phyloP scores from a whole-genome alignment of 2,797 vertebrate species.

The Podarcis siculus region DNA sequence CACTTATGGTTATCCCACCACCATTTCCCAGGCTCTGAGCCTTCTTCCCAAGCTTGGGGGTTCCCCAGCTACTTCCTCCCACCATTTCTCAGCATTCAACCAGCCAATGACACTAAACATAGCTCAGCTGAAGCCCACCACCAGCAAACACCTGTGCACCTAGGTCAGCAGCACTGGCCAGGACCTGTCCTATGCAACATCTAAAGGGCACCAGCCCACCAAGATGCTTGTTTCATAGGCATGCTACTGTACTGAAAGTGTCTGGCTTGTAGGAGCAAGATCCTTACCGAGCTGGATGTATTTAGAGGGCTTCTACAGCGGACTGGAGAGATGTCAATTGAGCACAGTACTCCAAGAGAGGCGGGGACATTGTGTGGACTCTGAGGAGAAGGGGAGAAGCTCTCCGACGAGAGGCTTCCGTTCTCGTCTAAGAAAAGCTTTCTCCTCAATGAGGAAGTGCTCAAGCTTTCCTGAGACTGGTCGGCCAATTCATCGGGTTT shows the following conservation, averaged over 20 bases:
- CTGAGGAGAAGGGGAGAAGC: constrained; percentile 84
- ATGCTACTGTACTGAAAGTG: neutral
- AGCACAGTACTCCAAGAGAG: constrained; percentile 74
- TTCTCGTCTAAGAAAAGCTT: constrained; percentile 96
- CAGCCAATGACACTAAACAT: neutral
- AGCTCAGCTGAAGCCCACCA: too few relatives aligned
- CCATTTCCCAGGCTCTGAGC: too few relatives aligned
- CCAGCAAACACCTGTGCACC: too few relatives aligned
- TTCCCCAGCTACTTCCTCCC: neutral
- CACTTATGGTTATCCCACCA: too few relatives aligned
- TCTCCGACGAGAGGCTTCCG: constrained; percentile 86
- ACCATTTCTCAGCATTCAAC: too few relatives aligned
- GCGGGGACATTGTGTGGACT: constrained; percentile 57
- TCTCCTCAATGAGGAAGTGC: constrained; percentile 92
- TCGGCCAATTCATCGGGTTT: constrained; percentile 85
- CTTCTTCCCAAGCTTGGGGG: too few relatives aligned
- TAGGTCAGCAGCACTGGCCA: too few relatives aligned
- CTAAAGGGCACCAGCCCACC: too few relatives aligned
- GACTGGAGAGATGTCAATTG: constrained; percentile 86
- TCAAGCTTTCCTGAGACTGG: constrained; percentile 93
- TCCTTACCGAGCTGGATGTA: constrained; percentile 87
- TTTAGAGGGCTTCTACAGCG: constrained; percentile 76
- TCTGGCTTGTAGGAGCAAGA: neutral
- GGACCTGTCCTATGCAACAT: too few relatives aligned
- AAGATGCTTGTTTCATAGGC: neutral